Base-by-base conservation (phyloP, 2,888 invertebrate species). In the Plusia festucae region DNA sequence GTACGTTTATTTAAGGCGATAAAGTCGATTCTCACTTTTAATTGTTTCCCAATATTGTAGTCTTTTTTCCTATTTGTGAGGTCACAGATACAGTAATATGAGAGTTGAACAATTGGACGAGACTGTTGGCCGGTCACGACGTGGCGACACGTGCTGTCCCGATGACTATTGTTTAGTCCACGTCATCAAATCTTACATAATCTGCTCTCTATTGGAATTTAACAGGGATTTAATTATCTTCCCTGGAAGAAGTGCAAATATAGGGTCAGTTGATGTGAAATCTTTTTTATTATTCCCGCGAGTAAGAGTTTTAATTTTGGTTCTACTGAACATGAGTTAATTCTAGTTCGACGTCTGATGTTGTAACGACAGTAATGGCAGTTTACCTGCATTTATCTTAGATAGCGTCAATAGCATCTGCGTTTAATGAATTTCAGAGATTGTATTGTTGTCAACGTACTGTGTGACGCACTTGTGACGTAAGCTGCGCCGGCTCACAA, bases 101-200 rank as follows among this genome's bases (percentile, higher is more conserved):
- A 68, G 46, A 68, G 52, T 20, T 57, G 18, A 70, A 78, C 81
- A 81, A 76, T 73, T 68, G 78, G 60, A 66, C 72, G 76, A 76
- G 73, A 65, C 74, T 54, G 72, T 52, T 61, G 70, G 65, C 67
- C 68, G 69, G 81, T 82, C 82, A 81, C 82, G 81, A 82, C 70
- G 59, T 61, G 63, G 22, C 58, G 65, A 72, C 81, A 82, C 81
- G 81, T 82, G 82, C 65, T 51, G 72, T 75, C 79, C 78, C 71
- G 82, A 70, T 59, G 54, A 62, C 73, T 78, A 82, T 82, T 82
- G 82, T 81, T 82, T 49, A 20, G 27, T 54, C 44, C 60, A 71
- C 82, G 82, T 82, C 80, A 77, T 40, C 62, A 24, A 9, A 59
- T 34, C 32, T 77, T 80, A 75, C 68, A 68, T 71, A 68, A 79